phyloP scores from a whole-genome alignment of 2,888 invertebrate genomes.

The Belgica antarctica region DNA sequence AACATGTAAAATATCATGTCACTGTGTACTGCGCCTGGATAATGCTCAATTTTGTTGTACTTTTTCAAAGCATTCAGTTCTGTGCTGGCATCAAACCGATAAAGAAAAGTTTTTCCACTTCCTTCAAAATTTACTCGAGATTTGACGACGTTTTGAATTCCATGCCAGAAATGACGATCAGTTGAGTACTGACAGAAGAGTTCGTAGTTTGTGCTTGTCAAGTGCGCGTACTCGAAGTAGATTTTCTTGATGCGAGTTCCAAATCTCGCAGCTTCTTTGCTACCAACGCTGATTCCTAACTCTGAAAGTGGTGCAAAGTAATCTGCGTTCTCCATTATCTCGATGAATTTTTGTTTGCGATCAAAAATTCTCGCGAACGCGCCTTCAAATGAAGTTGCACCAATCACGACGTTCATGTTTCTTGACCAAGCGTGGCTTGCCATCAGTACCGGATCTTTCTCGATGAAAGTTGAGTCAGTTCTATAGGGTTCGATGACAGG shows the following conservation, averaged over 20 bases:
- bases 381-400: constrained; percentile 53
- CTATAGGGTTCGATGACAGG: constrained; percentile 53
- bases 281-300: background rate
- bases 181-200: constrained; percentile 48
- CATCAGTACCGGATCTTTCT: constrained; percentile 48
- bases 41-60: constrained; percentile 39
- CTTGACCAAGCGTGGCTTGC: constrained; percentile 51
- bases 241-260: constrained; percentile 6
- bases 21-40: constrained; percentile 50
- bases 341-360: constrained; percentile 45
- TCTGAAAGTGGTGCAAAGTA: constrained; percentile 6
- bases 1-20: constrained; percentile 51
- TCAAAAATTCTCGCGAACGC: constrained; percentile 48
- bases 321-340: background rate
- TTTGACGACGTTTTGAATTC: constrained; percentile 50
- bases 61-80: constrained; percentile 36
- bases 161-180: constrained; percentile 53
- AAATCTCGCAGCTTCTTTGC: background rate
- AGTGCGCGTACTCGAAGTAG: constrained; percentile 3
- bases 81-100: constrained; percentile 53
- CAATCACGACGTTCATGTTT: constrained; percentile 51
- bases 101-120: constrained; percentile 51
- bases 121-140: constrained; percentile 48
- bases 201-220: background rate
- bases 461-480: constrained; percentile 50